A percentile compares a stretch with the other conserved stretches of the same genome.
phyloP scores from a whole-genome alignment of 2,888 invertebrate species.

The Pachymerium ferrugineum region DNA sequence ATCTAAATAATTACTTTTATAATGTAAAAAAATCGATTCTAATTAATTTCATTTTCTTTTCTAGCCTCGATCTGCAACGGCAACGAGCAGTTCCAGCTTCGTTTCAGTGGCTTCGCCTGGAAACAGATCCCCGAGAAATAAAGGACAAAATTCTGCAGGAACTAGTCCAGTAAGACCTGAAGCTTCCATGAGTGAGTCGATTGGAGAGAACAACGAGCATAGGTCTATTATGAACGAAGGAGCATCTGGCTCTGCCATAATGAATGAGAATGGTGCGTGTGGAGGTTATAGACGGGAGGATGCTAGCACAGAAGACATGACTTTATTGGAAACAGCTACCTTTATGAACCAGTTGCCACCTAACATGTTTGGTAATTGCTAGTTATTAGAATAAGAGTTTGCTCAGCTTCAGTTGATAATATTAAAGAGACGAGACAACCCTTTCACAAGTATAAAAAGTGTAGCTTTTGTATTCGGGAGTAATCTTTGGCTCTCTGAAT shows the following conservation, averaged over 20 bases:
- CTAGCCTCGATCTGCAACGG: constrained; percentile 39
- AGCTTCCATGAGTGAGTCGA: not conserved
- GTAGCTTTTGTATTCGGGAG: no score
- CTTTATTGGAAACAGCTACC: constrained; percentile 50
- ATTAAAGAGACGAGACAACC: no score
- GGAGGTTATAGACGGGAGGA: not conserved
- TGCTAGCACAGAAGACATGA: constrained; percentile 40
- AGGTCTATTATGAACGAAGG: not conserved
- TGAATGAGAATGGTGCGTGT: not conserved
- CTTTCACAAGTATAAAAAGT: no score
- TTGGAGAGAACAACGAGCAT: not conserved
- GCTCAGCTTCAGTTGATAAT: no score
- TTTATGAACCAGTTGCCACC: constrained; percentile 52
- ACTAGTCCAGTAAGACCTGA: constrained; percentile 35
- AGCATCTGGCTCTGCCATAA: not conserved
- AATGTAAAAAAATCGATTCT: not conserved
- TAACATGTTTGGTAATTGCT: constrained; percentile 50
- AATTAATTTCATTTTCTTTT: not conserved
- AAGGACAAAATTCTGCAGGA: constrained; percentile 36
- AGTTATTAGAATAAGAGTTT: not conserved
- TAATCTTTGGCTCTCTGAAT: no score
- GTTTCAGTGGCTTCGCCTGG: constrained; percentile 33
- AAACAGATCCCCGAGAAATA: constrained; percentile 36
- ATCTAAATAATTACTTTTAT: not conserved
- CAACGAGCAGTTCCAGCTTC: constrained; percentile 39